These are phyloP conservation scores for Gasterosteus aculeatus DNA, from an alignment of 2,113 vertebrate species.

Conservation along the genomic window DNA sequence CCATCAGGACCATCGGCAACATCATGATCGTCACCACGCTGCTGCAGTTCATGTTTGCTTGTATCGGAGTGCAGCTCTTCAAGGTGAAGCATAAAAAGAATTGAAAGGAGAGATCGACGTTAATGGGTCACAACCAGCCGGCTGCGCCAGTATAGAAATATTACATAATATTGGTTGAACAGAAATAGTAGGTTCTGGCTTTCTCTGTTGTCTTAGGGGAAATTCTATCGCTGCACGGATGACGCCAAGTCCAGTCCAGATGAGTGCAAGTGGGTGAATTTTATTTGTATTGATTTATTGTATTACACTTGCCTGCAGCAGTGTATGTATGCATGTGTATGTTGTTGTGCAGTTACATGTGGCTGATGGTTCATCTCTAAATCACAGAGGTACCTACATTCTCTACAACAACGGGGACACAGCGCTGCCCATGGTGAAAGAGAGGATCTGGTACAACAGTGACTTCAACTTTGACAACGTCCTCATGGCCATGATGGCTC, in stretches of 20 bases:
- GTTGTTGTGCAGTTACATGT: background rate
- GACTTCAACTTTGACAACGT: conserved; percentile 99
- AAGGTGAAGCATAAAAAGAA: conserved; percentile 82
- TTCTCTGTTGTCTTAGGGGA: conserved; percentile 82
- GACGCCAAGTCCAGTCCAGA: conserved; percentile 94
- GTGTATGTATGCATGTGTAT: background rate
- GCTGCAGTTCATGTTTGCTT: conserved; percentile 98
- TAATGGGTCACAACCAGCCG: background rate
- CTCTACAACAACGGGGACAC: conserved; percentile 95
- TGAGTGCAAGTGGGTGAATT: conserved; percentile 89
- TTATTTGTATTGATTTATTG: background rate
- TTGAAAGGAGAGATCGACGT: background rate
- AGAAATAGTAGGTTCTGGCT: background rate
- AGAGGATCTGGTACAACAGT: conserved; percentile 94
- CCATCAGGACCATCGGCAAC: conserved; percentile 97
- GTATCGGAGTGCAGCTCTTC: conserved; percentile 97
- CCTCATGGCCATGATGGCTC: conserved; percentile 98
- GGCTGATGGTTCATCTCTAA: conserved; percentile 10
- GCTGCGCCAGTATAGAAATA: background rate
- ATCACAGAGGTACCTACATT: conserved; percentile 89
- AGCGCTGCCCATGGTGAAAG: conserved; percentile 87
- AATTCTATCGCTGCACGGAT: conserved; percentile 96
- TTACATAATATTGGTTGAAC: background rate
- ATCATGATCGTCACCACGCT: conserved; percentile 99
- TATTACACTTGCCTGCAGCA: background rate